These are phyloP conservation scores for Nettapus auritus DNA, from an alignment of 2,113 vertebrate species.

Conservation along the genomic window DNA sequence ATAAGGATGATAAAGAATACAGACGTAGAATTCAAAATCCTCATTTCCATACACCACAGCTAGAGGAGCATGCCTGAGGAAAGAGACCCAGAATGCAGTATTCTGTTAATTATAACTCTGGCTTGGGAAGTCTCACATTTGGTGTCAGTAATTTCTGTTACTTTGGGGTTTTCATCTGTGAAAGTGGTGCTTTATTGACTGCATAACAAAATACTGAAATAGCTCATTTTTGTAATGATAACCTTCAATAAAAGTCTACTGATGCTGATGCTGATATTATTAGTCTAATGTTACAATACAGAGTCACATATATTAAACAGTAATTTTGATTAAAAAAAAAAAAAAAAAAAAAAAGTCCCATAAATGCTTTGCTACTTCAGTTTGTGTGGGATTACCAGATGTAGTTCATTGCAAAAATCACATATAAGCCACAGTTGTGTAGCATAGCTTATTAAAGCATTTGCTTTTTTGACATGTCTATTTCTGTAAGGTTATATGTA, in stretches of 20 bases:
- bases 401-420: not conserved
- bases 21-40: not conserved
- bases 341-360: not conserved
- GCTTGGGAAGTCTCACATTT: not conserved
- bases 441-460: not conserved
- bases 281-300: not conserved
- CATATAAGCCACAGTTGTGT: accelerated
- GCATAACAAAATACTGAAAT: not conserved
- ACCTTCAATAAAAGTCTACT: not conserved
- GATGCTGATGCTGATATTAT: not conserved
- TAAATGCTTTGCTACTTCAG: not conserved
- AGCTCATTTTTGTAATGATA: not conserved
- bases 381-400: not conserved
- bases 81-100: not conserved
- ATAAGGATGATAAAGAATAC: not conserved
- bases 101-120: not conserved
- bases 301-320: not conserved
- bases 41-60: not conserved
- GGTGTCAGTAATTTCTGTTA: not conserved
- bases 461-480: not conserved
- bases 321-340: not conserved
- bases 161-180: not conserved
- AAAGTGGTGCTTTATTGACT: not conserved
- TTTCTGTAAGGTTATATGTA: not conserved
- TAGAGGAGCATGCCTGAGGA: accelerated